These are phyloP conservation scores for Eristalis tenax DNA, from an alignment of 2,888 invertebrate species.

Conservation along the genomic window DNA sequence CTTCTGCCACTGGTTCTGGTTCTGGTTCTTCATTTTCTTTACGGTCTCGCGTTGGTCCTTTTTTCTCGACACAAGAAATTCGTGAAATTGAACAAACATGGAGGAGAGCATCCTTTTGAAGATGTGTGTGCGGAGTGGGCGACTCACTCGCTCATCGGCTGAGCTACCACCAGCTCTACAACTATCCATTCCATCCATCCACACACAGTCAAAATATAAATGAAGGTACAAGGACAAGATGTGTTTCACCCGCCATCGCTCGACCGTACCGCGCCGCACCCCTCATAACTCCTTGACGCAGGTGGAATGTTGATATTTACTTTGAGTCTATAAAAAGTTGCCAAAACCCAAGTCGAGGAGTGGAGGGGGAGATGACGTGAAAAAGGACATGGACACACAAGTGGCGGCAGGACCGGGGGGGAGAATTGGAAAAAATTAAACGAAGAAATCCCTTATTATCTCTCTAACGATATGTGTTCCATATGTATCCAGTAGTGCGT, in stretches of 20 bases:
- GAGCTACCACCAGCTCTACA: background rate
- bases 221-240: constrained; percentile 36
- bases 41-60: constrained; percentile 10
- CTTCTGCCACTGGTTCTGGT: background rate
- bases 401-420: constrained; percentile 16
- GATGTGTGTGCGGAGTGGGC: constrained; percentile 40
- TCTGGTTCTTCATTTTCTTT: constrained; percentile 12
- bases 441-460: constrained; percentile 72
- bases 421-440: constrained; percentile 56
- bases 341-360: constrained; percentile 48
- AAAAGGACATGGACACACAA: constrained; percentile 41
- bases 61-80: constrained; percentile 55
- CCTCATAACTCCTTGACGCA: constrained; percentile 70
- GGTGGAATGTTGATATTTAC: constrained; percentile 72
- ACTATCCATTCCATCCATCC: constrained; percentile 62
- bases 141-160: constrained; percentile 22
- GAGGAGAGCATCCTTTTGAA: constrained; percentile 63
- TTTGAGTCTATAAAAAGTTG: constrained; percentile 72
- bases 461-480: constrained; percentile 71
- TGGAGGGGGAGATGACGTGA: constrained; percentile 6
- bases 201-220: constrained; percentile 56
- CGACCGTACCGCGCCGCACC: constrained; percentile 8
- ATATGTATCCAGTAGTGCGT: constrained; percentile 70
- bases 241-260: constrained; percentile 48
- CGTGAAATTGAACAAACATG: constrained; percentile 70